A percentile compares a stretch with the other conserved stretches of the same genome.
These are phyloP conservation scores for Spisula subtruncata DNA, from an alignment of 2,888 invertebrate genomes.

Conservation along the genomic window DNA sequence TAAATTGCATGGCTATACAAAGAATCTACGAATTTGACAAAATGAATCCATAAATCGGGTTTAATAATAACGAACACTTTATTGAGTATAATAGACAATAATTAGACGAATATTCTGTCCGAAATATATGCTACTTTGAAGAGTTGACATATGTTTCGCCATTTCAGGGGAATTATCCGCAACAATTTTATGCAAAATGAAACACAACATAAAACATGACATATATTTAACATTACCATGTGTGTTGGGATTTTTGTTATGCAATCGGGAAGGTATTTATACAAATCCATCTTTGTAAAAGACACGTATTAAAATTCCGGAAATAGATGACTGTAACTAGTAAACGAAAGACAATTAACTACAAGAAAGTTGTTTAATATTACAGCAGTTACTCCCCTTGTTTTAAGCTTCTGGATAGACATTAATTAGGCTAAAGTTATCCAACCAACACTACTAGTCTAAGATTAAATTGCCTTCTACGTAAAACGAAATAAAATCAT, in stretches of 20 bases:
- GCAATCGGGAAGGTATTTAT: slow-evolving; percentile 62
- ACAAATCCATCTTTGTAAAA: slow-evolving; percentile 58
- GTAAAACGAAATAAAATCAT: too few species aligned
- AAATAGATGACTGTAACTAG: background rate
- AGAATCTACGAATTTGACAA: too few species aligned
- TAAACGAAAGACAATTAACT: background rate
- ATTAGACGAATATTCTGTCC: background rate
- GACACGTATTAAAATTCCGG: slow-evolving; percentile 28
- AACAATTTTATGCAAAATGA: background rate
- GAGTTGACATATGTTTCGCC: background rate
- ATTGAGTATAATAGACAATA: background rate
- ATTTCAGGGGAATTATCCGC: background rate
- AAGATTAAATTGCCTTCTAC: too few species aligned
- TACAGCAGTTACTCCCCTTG: background rate
- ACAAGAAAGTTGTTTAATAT: background rate
- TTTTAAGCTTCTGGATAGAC: too few species aligned
- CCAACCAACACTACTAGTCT: too few species aligned
- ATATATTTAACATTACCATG: slow-evolving; percentile 57
- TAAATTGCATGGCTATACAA: too few species aligned
- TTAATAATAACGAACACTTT: background rate
- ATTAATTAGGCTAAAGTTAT: too few species aligned
- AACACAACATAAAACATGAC: background rate
- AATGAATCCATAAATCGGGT: too few species aligned
- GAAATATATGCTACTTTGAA: background rate
- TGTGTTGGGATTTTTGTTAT: slow-evolving; percentile 68